These are phyloP conservation scores for Cyphomyrmex costatus DNA, from an alignment of 1,140 invertebrate genomes.

Conservation along the genomic window DNA sequence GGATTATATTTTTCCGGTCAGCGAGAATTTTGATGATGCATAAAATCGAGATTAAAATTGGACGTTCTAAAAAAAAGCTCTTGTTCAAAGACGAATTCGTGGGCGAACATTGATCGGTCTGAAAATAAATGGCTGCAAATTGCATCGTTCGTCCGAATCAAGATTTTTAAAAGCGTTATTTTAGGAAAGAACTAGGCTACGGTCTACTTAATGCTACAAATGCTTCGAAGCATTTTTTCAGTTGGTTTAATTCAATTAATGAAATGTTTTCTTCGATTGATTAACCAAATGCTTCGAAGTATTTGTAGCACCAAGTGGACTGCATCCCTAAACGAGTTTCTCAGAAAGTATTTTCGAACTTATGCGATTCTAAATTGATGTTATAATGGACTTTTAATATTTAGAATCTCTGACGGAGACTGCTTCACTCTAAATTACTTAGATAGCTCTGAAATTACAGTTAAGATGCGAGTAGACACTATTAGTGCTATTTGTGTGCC, in stretches of 20 bases:
- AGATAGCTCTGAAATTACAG: not conserved
- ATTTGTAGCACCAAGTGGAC: too few relatives aligned
- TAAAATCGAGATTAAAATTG: conserved; percentile 23
- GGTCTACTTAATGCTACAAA: too few relatives aligned
- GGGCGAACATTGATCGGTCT: not conserved
- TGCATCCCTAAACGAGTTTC: conserved; percentile 34
- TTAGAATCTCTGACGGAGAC: not conserved
- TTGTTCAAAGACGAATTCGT: conserved; percentile 6
- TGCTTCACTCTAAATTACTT: not conserved
- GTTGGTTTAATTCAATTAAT: too few relatives aligned
- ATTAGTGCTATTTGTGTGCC: too few relatives aligned
- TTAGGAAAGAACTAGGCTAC: not conserved
- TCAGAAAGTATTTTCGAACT: not conserved
- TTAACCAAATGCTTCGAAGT: too few relatives aligned
- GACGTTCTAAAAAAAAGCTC: not conserved
- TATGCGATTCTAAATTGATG: conserved; percentile 3
- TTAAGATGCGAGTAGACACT: too few relatives aligned
- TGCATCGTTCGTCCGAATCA: not conserved
- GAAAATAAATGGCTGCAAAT: conserved; percentile 14
- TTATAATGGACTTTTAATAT: not conserved
- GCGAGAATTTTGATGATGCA: conserved; percentile 6
- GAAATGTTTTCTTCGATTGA: too few relatives aligned
- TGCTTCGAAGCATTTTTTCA: too few relatives aligned
- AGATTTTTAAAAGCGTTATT: conserved; percentile 16
- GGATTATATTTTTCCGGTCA: conserved; percentile 37